Evolutionary conservation across 2,888 invertebrate genomes (phyloP).

Genomic region (Dryomyza anilis): DNA sequence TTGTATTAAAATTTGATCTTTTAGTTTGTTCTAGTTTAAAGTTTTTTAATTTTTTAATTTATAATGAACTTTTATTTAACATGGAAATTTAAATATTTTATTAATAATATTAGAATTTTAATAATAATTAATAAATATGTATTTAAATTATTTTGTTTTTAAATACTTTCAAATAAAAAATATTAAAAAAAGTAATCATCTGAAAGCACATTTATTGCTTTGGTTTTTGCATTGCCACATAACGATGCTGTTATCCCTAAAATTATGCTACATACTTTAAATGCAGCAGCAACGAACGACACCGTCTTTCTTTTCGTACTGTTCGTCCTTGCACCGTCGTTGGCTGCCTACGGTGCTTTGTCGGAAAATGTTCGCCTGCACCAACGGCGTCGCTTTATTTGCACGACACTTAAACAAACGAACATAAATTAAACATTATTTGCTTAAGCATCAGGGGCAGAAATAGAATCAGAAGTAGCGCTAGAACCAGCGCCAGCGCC

Average conservation of each 20-base stretch:
- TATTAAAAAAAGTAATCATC: not conserved
- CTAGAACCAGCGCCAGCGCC: not conserved
- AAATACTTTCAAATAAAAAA: too few species aligned
- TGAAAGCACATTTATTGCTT: not conserved
- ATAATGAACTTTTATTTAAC: too few species aligned
- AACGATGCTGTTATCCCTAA: constrained; percentile 13
- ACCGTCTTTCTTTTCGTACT: not conserved
- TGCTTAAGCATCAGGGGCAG: constrained; percentile 24
- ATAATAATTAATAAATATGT: too few species aligned
- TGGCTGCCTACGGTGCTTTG: not conserved
- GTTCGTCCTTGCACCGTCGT: not conserved
- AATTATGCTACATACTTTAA: constrained; percentile 16
- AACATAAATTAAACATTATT: constrained; percentile 38
- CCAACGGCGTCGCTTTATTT: constrained; percentile 14
- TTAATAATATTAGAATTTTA: too few species aligned
- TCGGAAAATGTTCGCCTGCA: too few species aligned
- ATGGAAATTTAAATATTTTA: too few species aligned
- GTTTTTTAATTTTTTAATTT: too few species aligned
- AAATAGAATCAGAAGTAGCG: not conserved
- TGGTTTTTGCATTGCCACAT: not conserved
- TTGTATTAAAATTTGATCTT: too few species aligned
- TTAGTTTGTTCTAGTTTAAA: too few species aligned
- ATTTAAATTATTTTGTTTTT: too few species aligned
- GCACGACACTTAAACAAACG: constrained; percentile 24
- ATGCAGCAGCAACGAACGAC: too few species aligned